These are phyloP conservation scores for Chaetura pelagica DNA, from an alignment of 2,113 vertebrate genomes.

Conservation along the genomic window DNA sequence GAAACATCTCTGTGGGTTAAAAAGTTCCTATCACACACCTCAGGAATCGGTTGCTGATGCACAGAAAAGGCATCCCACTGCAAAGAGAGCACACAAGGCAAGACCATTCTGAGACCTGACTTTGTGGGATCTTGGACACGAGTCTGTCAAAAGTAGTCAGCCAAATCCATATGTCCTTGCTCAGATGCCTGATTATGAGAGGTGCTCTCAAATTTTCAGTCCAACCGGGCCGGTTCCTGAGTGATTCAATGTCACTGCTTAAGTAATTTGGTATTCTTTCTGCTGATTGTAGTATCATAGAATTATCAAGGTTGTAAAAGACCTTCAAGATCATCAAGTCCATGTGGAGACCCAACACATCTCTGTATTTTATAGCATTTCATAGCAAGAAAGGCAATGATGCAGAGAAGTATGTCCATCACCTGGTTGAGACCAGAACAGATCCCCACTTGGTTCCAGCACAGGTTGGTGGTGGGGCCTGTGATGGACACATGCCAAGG, in stretches of 20 bases:
- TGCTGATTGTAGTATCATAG: not conserved
- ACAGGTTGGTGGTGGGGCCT: not conserved
- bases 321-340: too few species aligned
- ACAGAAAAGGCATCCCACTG: not conserved
- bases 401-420: not conserved
- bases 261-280: not conserved
- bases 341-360: not conserved
- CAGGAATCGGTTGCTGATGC: not conserved
- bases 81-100: not conserved
- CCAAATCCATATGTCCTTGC: not conserved
- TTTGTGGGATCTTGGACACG: not conserved
- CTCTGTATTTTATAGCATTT: not conserved
- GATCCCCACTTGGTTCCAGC: not conserved
- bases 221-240: not conserved
- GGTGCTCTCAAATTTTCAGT: not conserved
- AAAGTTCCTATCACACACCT: not conserved
- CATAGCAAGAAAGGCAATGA: not conserved
- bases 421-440: not conserved
- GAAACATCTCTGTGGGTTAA: not conserved
- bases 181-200: not conserved
- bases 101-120: not conserved
- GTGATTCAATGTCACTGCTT: not conserved
- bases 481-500: not conserved
- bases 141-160: not conserved
- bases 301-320: too few species aligned